Base-by-base conservation (phyloP, 1,140 invertebrate genomes). In the Bombus soroeensis region DNA sequence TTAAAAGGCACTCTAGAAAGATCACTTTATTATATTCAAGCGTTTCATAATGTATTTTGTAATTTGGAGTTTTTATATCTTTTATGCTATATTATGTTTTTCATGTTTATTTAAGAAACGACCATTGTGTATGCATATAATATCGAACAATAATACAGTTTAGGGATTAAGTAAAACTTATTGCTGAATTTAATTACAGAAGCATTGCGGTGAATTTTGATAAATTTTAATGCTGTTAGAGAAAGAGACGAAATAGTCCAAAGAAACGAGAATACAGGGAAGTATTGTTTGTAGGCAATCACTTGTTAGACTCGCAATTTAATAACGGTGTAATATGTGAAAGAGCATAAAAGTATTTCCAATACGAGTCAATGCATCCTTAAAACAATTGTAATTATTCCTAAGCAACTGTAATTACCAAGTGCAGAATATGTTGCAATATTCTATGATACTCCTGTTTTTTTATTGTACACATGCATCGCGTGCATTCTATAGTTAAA, bases 111-210 rank as follows among this genome's bases (percentile, higher is more conserved):
- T 80, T 47, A 81, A n/a, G 59, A 81, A 81, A 81, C 64, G 77
- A 81, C 25, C 76, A 78, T n/a, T n/a, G n/a, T n/a, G n/a, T 53
- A 59, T 57, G 37, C 70, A 57, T 73, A 75, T 83, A 53, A 78
- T 73, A 91, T 82, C 41, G 73, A 85, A 68, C 43, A 81, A 53
- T 90, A 88, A 70, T 88, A 64, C 70, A 76, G 22, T 83, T 59
- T 82, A 80, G 75, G 81, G 39, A 86, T 84, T 87, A 91, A 90
- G 34, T 34, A 22, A 87, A 88, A 81, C 75, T 62, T 78, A 85
- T 74, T 88, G 88, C 88, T 90, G 76, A 88, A 92, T 92, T 92
- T 92, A 91, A 93, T 92, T 90, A 90, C 90, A 92, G 91, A 90
- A 86, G 70, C 59, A 87, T 84, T 64, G 71, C 77, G 43, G 75